phyloP scores from a whole-genome alignment of 30 jellyfish, hydroid and myxozoan species.

The Aurelia sp. region DNA sequence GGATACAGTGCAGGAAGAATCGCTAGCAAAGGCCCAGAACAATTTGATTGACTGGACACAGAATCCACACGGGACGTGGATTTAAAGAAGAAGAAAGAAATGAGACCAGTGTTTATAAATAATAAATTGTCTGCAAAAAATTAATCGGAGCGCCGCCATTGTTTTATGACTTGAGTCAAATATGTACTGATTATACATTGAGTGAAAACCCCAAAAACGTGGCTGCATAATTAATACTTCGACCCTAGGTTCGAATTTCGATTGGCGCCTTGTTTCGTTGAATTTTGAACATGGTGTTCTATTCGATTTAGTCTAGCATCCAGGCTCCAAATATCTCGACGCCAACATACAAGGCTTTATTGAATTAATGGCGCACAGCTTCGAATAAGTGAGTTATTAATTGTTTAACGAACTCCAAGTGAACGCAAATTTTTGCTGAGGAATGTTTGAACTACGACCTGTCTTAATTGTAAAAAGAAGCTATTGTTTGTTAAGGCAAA shows the following conservation, averaged over 20 bases:
- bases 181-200: background rate
- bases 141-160: slow-evolving; percentile 14
- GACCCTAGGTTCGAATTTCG: slow-evolving; percentile 6
- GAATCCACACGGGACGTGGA: background rate
- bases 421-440: no score
- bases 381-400: no score
- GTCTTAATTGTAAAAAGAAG: no score
- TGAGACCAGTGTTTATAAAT: background rate
- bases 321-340: slow-evolving; percentile 18
- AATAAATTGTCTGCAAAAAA: slow-evolving; percentile 1
- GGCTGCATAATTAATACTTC: slow-evolving; percentile 19
- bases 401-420: no score
- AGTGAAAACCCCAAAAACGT: background rate
- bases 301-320: slow-evolving; percentile 1
- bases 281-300: background rate
- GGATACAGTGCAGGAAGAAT: no score
- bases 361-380: no score
- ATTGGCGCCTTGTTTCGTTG: slow-evolving; percentile 21
- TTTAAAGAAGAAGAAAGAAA: background rate
- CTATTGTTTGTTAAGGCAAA: no score
- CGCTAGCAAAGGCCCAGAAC: background rate
- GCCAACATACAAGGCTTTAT: slow-evolving; percentile 2
- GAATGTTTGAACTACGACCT: no score
- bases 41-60: background rate
- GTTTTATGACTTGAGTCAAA: background rate